Evolutionary conservation across 2,888 invertebrate species (phyloP), one percentile per base, ranked within the genome.

Genomic region (Pyrocoelia pectoralis): DNA sequence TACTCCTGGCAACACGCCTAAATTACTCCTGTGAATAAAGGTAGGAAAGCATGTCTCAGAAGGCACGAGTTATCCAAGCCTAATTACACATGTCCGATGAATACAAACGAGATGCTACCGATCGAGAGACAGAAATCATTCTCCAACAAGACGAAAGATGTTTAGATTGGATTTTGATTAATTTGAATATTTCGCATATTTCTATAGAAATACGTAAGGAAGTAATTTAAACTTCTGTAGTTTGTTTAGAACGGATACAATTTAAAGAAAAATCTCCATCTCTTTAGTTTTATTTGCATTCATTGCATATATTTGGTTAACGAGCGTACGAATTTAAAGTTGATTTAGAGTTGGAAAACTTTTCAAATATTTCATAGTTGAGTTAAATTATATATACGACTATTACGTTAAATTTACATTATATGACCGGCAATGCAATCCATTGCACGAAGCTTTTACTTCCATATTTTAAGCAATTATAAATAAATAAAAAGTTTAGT

Each of bases 81-180:
- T 71, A 71, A 73, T 74, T 73, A 74, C 72, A 68, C 69, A 69
- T 72, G 72, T 70, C 70, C 72, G 73, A 72, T 75, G 75, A 74
- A 75, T 75, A 74, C 75, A 70, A 75, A 75, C 69, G 71, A 75
- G 71, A 54, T 18, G 46, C 46, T 17, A 46, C 17, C 46, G 15
- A 10, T 46, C 67, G 61, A 57, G 72, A 72, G 72, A 68, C 56
- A 41, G 24, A 15, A 50, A 43, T 58, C 57, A 49, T 54, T 24
- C 57, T 55, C 48, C 33, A 14, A 38, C 54, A 24, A 40, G 53
- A 19, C 50, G 52, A 50, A 55, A 57, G 60, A 55, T 46, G 17
- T 62, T 38, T n/a, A 38, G 57, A 62, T 62, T 62, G 57, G 62
- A 57, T 57, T 57, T 53, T 33, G 48, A 62, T 56, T 55, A 52